Conservation (phyloP, 2,113 vertebrate genomes). For the Erinaceus europaeus region DNA sequence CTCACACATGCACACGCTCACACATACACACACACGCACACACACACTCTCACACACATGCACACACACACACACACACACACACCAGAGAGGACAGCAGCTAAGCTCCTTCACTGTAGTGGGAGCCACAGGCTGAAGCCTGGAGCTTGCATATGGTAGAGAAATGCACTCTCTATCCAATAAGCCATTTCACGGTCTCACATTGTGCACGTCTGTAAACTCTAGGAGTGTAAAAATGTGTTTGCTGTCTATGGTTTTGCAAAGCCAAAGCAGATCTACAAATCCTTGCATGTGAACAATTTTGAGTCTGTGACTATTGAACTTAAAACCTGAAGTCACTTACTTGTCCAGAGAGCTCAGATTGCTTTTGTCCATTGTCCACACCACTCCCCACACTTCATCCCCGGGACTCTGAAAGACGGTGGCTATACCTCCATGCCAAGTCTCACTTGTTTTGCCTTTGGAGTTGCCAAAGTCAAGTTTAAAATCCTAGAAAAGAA, state of each 20-base stretch:
- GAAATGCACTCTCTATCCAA: too few species aligned
- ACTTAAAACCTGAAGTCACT: slow-evolving; percentile 78
- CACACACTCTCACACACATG: too few species aligned
- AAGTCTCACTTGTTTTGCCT: slow-evolving; percentile 77
- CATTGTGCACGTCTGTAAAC: not conserved
- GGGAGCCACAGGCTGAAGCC: too few species aligned
- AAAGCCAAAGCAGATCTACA: not conserved
- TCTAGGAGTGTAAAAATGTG: not conserved
- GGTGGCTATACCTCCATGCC: slow-evolving; percentile 94
- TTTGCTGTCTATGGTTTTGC: not conserved
- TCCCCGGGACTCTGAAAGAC: slow-evolving; percentile 86
- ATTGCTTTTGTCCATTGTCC: slow-evolving; percentile 87
- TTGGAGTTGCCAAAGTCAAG: slow-evolving; percentile 89
- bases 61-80: too few species aligned
- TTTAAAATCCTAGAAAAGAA: slow-evolving; percentile 86
- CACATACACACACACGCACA: too few species aligned
- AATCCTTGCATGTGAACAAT: not conserved
- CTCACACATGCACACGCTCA: too few species aligned
- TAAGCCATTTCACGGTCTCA: too few species aligned
- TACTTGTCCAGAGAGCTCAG: slow-evolving; percentile 88
- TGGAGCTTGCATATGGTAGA: too few species aligned
- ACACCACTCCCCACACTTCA: slow-evolving; percentile 95
- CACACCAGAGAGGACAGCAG: too few species aligned
- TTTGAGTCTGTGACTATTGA: slow-evolving; percentile 47
- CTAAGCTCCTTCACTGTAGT: too few species aligned